Conservation (phyloP, 2,888 invertebrate genomes). For the Phasia obesa region DNA sequence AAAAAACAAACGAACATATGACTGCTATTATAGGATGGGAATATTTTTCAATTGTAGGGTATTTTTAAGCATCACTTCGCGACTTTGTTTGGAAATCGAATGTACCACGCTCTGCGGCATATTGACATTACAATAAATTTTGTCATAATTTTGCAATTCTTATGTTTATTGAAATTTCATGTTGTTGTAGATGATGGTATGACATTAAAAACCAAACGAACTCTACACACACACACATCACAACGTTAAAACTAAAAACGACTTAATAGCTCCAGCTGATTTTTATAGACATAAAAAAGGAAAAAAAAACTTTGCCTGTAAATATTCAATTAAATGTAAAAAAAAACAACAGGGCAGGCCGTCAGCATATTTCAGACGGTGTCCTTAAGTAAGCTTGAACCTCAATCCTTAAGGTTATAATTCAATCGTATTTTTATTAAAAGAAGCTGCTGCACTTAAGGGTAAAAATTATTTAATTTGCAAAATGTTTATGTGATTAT, state of each 20-base stretch:
- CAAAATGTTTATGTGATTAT: conserved; percentile 52
- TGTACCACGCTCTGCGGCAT: conserved; percentile 56
- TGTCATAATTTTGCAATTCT: conserved; percentile 80
- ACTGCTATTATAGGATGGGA: neutral
- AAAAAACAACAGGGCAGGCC: neutral
- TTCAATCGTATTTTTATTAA: too few relatives aligned
- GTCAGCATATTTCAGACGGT: neutral
- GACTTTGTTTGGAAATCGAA: neutral
- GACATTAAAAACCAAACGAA: conserved; percentile 35
- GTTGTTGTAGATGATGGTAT: conserved; percentile 71
- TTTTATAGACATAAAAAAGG: conserved; percentile 6
- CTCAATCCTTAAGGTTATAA: too few relatives aligned
- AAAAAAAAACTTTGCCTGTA: neutral
- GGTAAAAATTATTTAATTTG: conserved; percentile 39
- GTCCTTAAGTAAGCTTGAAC: neutral
- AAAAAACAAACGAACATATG: neutral
- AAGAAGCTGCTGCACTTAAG: neutral
- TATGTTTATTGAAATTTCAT: conserved; percentile 81
- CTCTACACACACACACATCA: conserved; percentile 5
- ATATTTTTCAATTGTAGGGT: neutral
- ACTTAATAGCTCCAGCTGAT: conserved; percentile 44
- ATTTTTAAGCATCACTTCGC: neutral
- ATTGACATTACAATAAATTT: conserved; percentile 79
- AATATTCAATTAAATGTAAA: conserved; percentile 24
- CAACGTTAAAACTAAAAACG: neutral